Evolutionary conservation across 2,797 vertebrate species (phyloP).

Genomic region (Loriculus beryllinus): DNA sequence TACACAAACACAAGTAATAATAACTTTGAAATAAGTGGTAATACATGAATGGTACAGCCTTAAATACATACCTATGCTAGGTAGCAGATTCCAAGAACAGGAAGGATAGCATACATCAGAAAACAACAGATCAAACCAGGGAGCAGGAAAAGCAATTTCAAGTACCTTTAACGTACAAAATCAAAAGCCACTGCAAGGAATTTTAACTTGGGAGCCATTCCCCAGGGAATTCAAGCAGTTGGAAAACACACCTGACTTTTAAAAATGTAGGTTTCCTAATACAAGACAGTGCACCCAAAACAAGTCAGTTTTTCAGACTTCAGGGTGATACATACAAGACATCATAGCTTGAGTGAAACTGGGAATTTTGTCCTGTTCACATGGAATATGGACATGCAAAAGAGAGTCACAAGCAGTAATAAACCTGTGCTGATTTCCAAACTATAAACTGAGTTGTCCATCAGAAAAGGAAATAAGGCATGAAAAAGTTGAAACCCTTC

Average conservation of each 20-base stretch:
- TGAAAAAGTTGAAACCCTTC: neutral
- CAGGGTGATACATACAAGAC: neutral
- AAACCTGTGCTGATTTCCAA: neutral
- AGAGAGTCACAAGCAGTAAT: neutral
- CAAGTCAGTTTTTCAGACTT: neutral
- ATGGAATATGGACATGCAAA: neutral
- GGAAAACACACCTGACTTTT: neutral
- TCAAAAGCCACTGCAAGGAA: neutral
- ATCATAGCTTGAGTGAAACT: neutral
- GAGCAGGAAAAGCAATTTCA: neutral
- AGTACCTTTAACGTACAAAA: neutral
- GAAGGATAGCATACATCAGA: neutral
- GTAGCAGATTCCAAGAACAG: neutral
- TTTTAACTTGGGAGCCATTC: neutral
- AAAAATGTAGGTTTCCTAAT: neutral
- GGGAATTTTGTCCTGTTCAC: neutral
- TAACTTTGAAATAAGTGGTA: neutral
- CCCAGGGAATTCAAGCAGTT: neutral
- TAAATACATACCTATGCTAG: neutral
- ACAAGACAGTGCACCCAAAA: neutral
- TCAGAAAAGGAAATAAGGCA: neutral
- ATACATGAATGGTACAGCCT: neutral
- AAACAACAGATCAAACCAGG: neutral
- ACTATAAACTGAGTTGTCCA: neutral
- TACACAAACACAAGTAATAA: neutral